These are phyloP conservation scores for Ophiodon elongatus DNA, from an alignment of 2,113 vertebrate species.

Conservation along the genomic window DNA sequence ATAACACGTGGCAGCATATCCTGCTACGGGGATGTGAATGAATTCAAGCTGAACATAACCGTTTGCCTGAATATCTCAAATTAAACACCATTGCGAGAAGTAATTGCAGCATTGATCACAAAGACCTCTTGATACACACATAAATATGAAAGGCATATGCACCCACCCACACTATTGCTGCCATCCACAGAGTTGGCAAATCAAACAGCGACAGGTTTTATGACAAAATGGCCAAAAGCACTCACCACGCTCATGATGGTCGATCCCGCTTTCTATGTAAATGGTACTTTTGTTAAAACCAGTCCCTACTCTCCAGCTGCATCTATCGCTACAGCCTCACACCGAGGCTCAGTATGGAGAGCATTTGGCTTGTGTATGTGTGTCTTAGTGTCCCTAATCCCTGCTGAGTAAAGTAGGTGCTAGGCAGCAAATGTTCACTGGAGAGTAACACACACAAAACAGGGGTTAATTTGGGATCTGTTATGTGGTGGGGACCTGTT, in stretches of 20 bases:
- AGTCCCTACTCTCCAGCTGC: conserved; percentile 36
- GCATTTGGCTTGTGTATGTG: conserved; percentile 48
- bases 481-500: conserved; percentile 29
- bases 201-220: conserved; percentile 61
- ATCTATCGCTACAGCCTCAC: conserved; percentile 39
- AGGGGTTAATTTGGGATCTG: conserved; percentile 49
- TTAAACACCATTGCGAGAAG: conserved; percentile 21
- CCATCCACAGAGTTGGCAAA: conserved; percentile 28
- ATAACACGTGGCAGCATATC: not conserved
- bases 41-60: conserved; percentile 25
- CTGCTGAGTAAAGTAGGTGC: conserved; percentile 76
- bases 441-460: conserved; percentile 66
- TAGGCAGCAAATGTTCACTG: conserved; percentile 75
- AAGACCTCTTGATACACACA: conserved; percentile 36
- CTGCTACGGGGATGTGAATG: not conserved
- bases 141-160: conserved; percentile 5
- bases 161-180: conserved; percentile 40
- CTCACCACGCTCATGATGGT: conserved; percentile 69
- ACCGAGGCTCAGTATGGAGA: conserved; percentile 41
- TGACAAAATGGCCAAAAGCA: conserved; percentile 52
- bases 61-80: conserved; percentile 33
- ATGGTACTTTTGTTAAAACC: conserved; percentile 30
- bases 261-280: conserved; percentile 40
- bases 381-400: conserved; percentile 76
- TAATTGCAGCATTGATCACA: conserved; percentile 54